phyloP scores from a whole-genome alignment of 2,888 invertebrate species.

The Bugulina stolonifera region DNA sequence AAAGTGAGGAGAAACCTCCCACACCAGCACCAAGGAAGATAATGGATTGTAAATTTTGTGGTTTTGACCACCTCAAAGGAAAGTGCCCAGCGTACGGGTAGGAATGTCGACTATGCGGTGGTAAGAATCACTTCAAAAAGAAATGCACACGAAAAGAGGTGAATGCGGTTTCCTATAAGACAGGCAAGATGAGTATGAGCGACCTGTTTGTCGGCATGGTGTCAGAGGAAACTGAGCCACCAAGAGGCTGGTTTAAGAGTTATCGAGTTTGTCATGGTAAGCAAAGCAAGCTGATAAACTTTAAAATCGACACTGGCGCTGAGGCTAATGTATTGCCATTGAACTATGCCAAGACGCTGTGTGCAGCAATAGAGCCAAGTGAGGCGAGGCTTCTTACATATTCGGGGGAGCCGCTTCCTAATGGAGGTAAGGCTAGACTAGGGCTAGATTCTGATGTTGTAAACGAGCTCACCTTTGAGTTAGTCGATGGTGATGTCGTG shows the following conservation, averaged over 20 bases:
- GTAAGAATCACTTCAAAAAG: neutral
- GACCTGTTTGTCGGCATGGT: no score
- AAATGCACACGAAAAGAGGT: neutral
- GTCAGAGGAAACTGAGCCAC: no score
- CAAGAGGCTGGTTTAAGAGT: no score
- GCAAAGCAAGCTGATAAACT: no score
- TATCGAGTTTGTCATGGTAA: no score
- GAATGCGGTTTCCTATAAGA: neutral
- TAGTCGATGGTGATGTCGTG: neutral
- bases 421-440: neutral
- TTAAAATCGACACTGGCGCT: neutral
- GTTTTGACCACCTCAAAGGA: neutral
- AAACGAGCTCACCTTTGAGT: neutral
- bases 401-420: no score
- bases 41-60: conserved; percentile 9
- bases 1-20: no score
- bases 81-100: conserved; percentile 13
- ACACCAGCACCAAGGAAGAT: no score
- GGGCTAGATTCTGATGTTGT: neutral
- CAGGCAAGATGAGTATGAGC: no score
- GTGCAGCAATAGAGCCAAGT: no score
- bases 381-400: no score
- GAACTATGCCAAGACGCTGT: no score
- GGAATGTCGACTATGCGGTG: neutral
- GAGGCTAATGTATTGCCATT: neutral